Percentiles rank a stretch among this genome's conserved stretches.
Conservation (phyloP, 2,797 vertebrate genomes). For the Ctenopoma multispine region DNA sequence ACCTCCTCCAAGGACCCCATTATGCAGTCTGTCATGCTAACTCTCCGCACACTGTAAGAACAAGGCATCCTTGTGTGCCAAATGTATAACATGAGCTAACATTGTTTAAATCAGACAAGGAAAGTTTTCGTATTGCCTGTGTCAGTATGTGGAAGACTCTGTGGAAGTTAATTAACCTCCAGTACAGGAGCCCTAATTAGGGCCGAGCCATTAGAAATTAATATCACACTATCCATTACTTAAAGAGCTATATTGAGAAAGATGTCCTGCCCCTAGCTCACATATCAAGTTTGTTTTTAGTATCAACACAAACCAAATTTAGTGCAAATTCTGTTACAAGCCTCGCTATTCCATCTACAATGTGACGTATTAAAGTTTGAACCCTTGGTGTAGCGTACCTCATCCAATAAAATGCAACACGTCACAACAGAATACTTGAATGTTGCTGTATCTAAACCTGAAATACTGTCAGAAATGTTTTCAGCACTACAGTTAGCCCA, state of each 20-base stretch:
- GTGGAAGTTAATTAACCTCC: constrained; percentile 63
- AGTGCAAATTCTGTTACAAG: not conserved
- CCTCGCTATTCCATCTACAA: not conserved
- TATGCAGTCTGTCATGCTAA: constrained; percentile 22
- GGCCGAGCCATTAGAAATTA: constrained; percentile 31
- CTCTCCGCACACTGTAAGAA: constrained; percentile 3
- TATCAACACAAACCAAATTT: not conserved
- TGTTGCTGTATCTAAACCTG: not conserved
- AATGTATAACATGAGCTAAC: not conserved
- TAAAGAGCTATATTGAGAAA: constrained; percentile 21
- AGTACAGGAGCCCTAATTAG: constrained; percentile 45
- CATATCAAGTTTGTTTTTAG: constrained; percentile 23
- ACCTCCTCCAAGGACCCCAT: constrained; percentile 36
- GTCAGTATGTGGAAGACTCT: constrained; percentile 20
- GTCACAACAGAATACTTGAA: not conserved
- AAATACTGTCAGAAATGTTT: no score
- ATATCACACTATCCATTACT: constrained; percentile 33
- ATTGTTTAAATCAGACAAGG: not conserved
- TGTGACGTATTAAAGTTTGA: not conserved
- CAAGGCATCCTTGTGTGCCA: not conserved
- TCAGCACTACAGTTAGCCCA: not conserved
- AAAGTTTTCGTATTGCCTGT: not conserved
- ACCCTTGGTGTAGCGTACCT: not conserved
- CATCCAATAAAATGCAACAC: not conserved
- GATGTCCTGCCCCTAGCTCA: not conserved